Evolutionary conservation across 2,797 vertebrate genomes (phyloP), one percentile per base, ranked within the genome.

Genomic region (Gymnopithys bicolor): DNA sequence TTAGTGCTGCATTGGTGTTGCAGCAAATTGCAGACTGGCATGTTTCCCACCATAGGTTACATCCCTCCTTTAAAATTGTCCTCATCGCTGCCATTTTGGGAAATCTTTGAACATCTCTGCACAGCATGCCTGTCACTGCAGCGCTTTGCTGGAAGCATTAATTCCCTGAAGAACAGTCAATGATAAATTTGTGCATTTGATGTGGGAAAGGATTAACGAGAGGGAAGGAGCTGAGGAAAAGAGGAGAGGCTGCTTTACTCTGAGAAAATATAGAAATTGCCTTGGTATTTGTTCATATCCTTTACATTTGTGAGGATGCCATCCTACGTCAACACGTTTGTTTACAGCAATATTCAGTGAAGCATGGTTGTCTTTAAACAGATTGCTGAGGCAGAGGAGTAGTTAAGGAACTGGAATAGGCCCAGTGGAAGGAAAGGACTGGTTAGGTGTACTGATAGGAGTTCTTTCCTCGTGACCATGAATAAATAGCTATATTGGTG

Each of bases 61-160:
- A 73, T 59, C 28, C 28, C 70, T 90, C 43, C 73, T 95, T 97
- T 80, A 93, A 84, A 84, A 80, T 58, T 67, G 67, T 53, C 90
- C 62, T 90, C 30, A 66, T 78, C 94, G 59, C 35, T 63, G 88
- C 78, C 85, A 43, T 87, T 96, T 89, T 94, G 73, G 70, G 73
- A 91, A 96, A 89, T 82, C 67, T 91, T 80, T 85, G 51, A 69
- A 68, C 3, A 5, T 91, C 67, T 90, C 75, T 12, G 45, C 59
- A 23, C 62, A 66, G 64, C 19, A 33, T 96, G 92, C 81, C 53
- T 96, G 87, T 95, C 82, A 88, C 64, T 71, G 53, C 76, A 56
- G 39, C 49, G 19, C 60, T 94, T 86, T 93, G 70, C 62, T 89
- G 68, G 84, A 95, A 95, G 45, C 60, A 41, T 81, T 94, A 71